Evolutionary conservation across 2,797 vertebrate species (phyloP).

Genomic region (Sebastes oblongus): DNA sequence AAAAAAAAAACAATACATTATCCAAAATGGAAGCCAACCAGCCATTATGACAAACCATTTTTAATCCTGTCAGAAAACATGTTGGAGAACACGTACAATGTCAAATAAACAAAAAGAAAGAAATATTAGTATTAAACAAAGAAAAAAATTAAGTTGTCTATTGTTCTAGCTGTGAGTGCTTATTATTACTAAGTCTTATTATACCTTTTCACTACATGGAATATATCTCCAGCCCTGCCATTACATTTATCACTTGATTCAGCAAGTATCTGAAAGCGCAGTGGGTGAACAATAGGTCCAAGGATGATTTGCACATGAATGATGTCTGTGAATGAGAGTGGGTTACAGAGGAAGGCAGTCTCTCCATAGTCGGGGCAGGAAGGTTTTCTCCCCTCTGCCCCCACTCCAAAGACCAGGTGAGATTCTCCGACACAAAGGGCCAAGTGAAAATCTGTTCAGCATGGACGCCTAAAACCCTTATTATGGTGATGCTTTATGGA

Average conservation of each 20-base stretch:
- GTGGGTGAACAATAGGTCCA: conserved; percentile 73
- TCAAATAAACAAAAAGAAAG: background rate
- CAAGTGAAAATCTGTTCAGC: conserved; percentile 74
- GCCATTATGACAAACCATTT: background rate
- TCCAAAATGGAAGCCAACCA: background rate
- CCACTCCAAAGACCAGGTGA: conserved; percentile 82
- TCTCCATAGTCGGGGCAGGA: conserved; percentile 67
- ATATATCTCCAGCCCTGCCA: conserved; percentile 65
- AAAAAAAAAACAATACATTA: background rate
- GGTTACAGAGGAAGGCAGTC: conserved; percentile 79
- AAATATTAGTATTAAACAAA: background rate
- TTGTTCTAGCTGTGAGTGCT: conserved; percentile 15
- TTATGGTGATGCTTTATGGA: conserved; percentile 64
- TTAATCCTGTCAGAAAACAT: background rate
- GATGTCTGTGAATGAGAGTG: conserved; percentile 80
- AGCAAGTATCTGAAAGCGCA: conserved; percentile 78
- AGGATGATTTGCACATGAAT: conserved; percentile 86
- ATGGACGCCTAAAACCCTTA: conserved; percentile 65
- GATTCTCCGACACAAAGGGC: conserved; percentile 80
- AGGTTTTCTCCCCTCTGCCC: conserved; percentile 75
- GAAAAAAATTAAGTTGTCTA: background rate
- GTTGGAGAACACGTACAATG: background rate
- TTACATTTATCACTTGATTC: conserved; percentile 80
- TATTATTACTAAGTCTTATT: conserved; percentile 28
- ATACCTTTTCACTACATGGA: conserved; percentile 54